phyloP scores from a whole-genome alignment of 2,113 vertebrate genomes.

The Podiceps cristatus region DNA sequence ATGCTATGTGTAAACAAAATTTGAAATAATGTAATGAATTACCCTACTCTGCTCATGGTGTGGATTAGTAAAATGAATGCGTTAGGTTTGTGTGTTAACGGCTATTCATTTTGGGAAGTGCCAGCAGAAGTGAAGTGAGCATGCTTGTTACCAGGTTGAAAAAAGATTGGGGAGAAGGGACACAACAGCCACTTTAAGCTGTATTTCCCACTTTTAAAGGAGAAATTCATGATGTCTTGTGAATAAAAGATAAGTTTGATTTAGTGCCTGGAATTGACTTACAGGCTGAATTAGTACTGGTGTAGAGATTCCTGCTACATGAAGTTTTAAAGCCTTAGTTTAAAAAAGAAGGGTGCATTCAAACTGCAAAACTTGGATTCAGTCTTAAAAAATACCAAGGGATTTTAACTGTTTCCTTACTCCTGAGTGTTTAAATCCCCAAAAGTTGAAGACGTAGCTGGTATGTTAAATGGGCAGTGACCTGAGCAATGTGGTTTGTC shows the following conservation, averaged over 20 bases:
- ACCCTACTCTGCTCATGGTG: rapidly evolving
- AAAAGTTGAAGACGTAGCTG: background rate
- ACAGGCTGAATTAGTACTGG: background rate
- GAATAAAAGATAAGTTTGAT: background rate
- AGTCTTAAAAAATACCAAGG: background rate
- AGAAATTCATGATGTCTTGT: background rate
- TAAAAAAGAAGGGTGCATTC: background rate
- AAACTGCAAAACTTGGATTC: background rate
- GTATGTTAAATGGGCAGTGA: background rate
- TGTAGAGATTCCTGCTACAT: background rate
- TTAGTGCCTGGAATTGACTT: background rate
- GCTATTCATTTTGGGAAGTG: background rate
- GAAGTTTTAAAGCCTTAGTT: background rate
- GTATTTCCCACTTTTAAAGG: background rate
- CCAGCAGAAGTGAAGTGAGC: background rate
- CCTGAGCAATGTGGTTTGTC: background rate
- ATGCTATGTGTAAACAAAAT: background rate
- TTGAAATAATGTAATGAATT: too few species aligned
- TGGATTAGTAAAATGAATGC: background rate
- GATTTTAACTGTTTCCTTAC: background rate
- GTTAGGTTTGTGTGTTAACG: background rate
- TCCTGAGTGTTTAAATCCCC: background rate
- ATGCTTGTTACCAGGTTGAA: background rate
- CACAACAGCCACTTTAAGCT: background rate
- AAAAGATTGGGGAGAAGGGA: background rate